Evolutionary conservation across 2,113 vertebrate species (phyloP), one percentile per base, ranked within the genome.

Genomic region (Hemiscyllium ocellatum): DNA sequence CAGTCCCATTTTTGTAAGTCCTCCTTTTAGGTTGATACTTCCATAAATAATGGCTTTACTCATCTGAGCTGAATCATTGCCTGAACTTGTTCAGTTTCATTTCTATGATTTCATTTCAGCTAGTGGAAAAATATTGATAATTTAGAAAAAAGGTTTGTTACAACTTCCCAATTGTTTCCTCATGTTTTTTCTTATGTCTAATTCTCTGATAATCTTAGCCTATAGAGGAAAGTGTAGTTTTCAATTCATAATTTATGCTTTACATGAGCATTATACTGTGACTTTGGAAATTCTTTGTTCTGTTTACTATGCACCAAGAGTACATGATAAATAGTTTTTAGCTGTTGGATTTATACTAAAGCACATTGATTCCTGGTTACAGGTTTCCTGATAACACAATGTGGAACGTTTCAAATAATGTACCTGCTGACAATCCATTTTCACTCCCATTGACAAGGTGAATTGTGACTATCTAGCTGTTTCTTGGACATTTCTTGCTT

Each of bases 271-370:
- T 70, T 42, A 29, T 70, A 68, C 24, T 94, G 65, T n/a, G 65
- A 69, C 6, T 70, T 50, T 20, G 22, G 93, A 68, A 47, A 37
- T 12, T 94, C 93, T 26, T 20, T 69, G 66, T 20, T 69, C 19
- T 70, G 13, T 95, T 95, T 47, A 47, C 42, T 50, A 24, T 95
- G 65, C 29, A 50, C 10, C 26, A 47, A 47, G 68, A 33, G 42
- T 47, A 42, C 22, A 17, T 72, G 50, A 70, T 65, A 91, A 91
- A 91, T 91, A 91, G 89, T 91, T 95, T 94, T 72, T 70, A 95
- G 52, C 68, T 50, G 69, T 70, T 70, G 68, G 42, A 47, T 95
- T 95, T 95, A 95, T 69, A 95, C 50, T 95, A 68, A 95, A 72
- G 42, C 22, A 47, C 26, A 95, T 70, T 47, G 66, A 50, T 95